A percentile compares a stretch with the other conserved stretches of the same genome.
Evolutionary conservation across 2,888 invertebrate species (phyloP).

Genomic region (Mesodorylaimus sp.): DNA sequence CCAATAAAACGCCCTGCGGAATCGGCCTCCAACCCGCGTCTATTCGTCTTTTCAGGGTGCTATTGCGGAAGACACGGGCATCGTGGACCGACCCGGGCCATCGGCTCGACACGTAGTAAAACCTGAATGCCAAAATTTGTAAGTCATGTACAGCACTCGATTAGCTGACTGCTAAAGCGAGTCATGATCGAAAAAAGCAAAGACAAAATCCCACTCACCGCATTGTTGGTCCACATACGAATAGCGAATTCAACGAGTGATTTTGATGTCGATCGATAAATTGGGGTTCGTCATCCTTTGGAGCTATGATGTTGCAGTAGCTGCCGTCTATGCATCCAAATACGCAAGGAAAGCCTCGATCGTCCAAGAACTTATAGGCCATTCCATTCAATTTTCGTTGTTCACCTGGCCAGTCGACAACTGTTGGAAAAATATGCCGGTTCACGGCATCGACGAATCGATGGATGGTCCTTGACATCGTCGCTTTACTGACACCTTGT

Average conservation of each 20-base stretch:
- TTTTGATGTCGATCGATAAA: slow-evolving; percentile 3
- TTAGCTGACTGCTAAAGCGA: too few species aligned
- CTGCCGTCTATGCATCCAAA: slow-evolving; percentile 7
- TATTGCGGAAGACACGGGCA: slow-evolving; percentile 4
- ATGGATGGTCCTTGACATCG: neutral
- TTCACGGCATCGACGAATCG: slow-evolving; percentile 3
- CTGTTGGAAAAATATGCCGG: neutral
- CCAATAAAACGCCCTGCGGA: too few species aligned
- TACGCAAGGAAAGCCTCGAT: neutral
- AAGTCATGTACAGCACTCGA: too few species aligned
- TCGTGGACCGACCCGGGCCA: slow-evolving; percentile 3
- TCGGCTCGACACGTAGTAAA: neutral
- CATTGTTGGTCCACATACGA: slow-evolving; percentile 7
- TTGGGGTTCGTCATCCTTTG: neutral
- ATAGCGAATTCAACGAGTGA: slow-evolving; percentile 2
- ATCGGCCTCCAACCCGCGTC: neutral
- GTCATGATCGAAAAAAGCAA: too few species aligned
- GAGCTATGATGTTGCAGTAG: slow-evolving; percentile 1
- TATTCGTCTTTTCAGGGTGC: neutral
- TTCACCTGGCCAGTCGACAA: slow-evolving; percentile 3
- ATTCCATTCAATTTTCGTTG: neutral
- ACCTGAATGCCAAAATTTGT: too few species aligned
- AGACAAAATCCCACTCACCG: too few species aligned
- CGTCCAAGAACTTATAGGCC: neutral
- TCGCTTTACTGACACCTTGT: slow-evolving; percentile 1